Conservation (phyloP, 2,113 vertebrate genomes). For the Struthidea cinerea region DNA sequence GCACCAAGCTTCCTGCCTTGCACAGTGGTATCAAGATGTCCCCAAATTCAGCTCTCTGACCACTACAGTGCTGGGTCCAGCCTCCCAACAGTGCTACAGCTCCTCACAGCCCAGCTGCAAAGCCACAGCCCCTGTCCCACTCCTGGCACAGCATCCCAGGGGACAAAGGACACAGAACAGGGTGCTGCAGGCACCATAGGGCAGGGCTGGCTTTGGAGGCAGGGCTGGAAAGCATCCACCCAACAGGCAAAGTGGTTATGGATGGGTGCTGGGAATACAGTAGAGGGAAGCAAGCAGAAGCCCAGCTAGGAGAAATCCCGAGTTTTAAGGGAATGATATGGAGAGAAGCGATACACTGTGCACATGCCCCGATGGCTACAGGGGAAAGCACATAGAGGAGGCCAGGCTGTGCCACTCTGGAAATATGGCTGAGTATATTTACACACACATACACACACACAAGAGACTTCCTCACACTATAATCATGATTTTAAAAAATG, state of each 20-base stretch:
- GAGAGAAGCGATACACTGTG: not conserved
- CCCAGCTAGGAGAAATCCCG: not conserved
- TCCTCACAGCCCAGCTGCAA: not conserved
- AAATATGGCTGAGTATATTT: constrained; percentile 85
- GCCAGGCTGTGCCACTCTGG: constrained; percentile 73
- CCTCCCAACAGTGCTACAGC: not conserved
- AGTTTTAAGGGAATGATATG: not conserved
- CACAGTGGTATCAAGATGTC: not conserved
- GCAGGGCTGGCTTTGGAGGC: not conserved
- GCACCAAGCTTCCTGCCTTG: not conserved
- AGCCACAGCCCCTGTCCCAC: not conserved
- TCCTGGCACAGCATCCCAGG: not conserved
- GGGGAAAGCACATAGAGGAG: constrained; percentile 15
- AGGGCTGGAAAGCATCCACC: not conserved
- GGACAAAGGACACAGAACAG: not conserved
- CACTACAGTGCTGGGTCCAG: not conserved
- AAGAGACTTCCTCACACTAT: constrained; percentile 83
- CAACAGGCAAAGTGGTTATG: constrained; percentile 63
- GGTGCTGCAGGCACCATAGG: fast-evolving
- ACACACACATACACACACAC: constrained; percentile 76
- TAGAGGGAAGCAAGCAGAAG: not conserved
- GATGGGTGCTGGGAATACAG: not conserved
- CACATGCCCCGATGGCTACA: not conserved
- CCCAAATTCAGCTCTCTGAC: not conserved
- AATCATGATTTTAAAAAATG: constrained; percentile 71